Conservation (phyloP, 2,113 vertebrate genomes). For the Mionectes macconnelli region DNA sequence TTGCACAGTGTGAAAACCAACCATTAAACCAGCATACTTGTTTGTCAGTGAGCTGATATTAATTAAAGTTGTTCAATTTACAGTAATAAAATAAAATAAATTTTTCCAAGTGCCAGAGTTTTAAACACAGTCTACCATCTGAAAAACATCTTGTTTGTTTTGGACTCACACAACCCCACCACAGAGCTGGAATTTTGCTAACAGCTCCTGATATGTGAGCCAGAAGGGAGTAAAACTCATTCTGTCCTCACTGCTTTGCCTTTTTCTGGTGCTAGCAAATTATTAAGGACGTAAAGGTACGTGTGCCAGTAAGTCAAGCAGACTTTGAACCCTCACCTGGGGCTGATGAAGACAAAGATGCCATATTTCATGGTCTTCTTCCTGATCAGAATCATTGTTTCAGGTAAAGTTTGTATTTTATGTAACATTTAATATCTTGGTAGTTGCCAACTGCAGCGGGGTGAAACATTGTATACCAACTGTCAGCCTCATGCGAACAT, state of each 20-base stretch:
- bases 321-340: not conserved
- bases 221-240: not conserved
- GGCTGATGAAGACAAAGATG: not conserved
- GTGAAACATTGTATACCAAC: conserved; percentile 49
- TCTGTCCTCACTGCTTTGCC: not conserved
- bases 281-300: not conserved
- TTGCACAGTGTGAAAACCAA: conserved; percentile 28
- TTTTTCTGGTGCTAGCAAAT: not conserved
- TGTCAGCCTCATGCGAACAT: conserved; percentile 51
- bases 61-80: conserved; percentile 40
- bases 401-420: not conserved
- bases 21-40: not conserved
- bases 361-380: not conserved
- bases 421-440: conserved; percentile 35
- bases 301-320: not conserved
- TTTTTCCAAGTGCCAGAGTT: conserved; percentile 29
- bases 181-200: conserved; percentile 54
- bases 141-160: conserved; percentile 57
- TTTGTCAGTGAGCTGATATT: conserved; percentile 43
- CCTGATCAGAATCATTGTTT: not conserved
- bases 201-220: conserved; percentile 30
- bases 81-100: conserved; percentile 37
- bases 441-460: conserved; percentile 28
- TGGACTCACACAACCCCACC: not conserved
- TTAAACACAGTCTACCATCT: conserved; percentile 27